phyloP scores from a whole-genome alignment of 1,140 invertebrate genomes.

The Mactra quadrangularis region DNA sequence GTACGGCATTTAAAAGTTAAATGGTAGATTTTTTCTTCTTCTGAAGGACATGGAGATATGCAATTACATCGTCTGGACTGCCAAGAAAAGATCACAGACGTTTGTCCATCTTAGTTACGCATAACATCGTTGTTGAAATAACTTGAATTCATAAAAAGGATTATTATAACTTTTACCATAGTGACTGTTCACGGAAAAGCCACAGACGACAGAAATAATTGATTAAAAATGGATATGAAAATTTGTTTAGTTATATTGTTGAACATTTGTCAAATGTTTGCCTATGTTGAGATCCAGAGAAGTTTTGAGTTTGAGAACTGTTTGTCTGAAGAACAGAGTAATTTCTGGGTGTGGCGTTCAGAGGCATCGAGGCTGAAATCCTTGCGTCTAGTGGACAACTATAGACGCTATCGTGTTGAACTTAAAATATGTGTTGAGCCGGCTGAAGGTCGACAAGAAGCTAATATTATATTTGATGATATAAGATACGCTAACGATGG shows the following conservation, averaged over 20 bases:
- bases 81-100: no score
- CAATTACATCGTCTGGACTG: no score
- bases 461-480: constrained; percentile 36
- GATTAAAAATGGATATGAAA: not conserved
- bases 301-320: constrained; percentile 24
- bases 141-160: no score
- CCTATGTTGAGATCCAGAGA: constrained; percentile 54
- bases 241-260: not conserved
- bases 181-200: no score
- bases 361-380: constrained; percentile 41
- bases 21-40: no score
- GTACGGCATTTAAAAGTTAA: no score
- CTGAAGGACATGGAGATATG: no score
- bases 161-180: no score
- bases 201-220: no score
- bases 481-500: constrained; percentile 57
- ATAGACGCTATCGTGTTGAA: constrained; percentile 24
- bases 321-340: constrained; percentile 7
- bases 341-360: constrained; percentile 53
- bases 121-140: no score
- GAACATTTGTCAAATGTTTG: not conserved
- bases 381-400: constrained; percentile 19
- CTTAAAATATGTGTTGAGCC: constrained; percentile 54
- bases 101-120: no score
- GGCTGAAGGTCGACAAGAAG: not conserved